Evolutionary conservation across 1,140 invertebrate genomes (phyloP).

Genomic region (Microvelia longipes): DNA sequence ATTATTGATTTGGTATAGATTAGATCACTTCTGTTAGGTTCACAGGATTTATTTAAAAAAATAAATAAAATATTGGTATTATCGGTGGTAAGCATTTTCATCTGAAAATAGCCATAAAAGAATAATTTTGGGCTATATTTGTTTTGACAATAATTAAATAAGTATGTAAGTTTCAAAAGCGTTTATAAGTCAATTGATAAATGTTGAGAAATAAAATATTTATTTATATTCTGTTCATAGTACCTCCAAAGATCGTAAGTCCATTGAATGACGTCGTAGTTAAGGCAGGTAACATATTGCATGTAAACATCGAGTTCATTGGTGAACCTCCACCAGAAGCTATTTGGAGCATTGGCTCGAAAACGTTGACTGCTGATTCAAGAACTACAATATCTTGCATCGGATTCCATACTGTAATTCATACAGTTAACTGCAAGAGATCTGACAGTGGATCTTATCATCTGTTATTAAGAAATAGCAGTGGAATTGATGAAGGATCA

Average conservation of each 20-base stretch:
- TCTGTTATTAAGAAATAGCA: slow-evolving; percentile 66
- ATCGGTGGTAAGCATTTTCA: too few relatives aligned
- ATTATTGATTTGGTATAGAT: too few relatives aligned
- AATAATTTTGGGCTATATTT: too few relatives aligned
- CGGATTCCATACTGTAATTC: slow-evolving; percentile 77
- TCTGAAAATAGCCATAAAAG: too few relatives aligned
- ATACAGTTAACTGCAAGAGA: slow-evolving; percentile 74
- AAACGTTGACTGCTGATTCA: slow-evolving; percentile 53
- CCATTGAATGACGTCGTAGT: slow-evolving; percentile 73
- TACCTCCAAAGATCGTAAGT: slow-evolving; percentile 84
- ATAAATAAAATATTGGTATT: too few relatives aligned
- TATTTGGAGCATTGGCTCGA: slow-evolving; percentile 63
- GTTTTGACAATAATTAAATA: too few relatives aligned
- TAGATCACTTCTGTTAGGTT: too few relatives aligned
- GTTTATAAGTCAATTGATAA: not conserved
- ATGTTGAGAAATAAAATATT: not conserved
- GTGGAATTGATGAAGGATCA: slow-evolving; percentile 75
- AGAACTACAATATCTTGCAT: slow-evolving; percentile 75
- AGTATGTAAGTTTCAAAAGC: too few relatives aligned
- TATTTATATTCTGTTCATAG: slow-evolving; percentile 29
- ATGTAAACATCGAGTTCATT: slow-evolving; percentile 81
- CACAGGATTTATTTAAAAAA: too few relatives aligned
- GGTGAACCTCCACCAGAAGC: slow-evolving; percentile 78
- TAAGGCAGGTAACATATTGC: slow-evolving; percentile 82
- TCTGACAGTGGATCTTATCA: slow-evolving; percentile 71